Evolutionary conservation across 2,797 vertebrate species (phyloP).

Genomic region (Lycodopsis pacificus): DNA sequence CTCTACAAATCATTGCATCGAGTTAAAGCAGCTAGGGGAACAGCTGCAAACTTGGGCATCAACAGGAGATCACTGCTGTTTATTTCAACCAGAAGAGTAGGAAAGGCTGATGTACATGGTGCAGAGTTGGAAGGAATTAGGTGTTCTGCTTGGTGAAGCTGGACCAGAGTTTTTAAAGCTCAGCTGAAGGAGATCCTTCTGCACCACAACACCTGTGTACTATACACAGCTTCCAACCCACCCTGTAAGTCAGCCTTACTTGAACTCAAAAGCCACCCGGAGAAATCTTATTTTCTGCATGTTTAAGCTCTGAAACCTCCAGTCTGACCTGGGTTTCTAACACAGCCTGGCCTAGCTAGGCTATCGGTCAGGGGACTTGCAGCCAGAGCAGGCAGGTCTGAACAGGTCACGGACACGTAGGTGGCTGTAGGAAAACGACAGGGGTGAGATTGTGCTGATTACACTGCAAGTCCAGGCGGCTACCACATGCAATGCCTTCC

Average conservation of each 20-base stretch:
- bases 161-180: constrained; percentile 27
- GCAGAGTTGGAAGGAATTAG: constrained; percentile 12
- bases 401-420: constrained; percentile 49
- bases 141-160: constrained; percentile 24
- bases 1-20: not conserved
- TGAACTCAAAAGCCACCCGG: constrained; percentile 2
- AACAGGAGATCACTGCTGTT: not conserved
- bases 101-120: constrained; percentile 1
- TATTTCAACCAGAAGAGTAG: not conserved
- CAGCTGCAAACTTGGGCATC: not conserved
- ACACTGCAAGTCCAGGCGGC: constrained; percentile 16
- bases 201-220: constrained; percentile 34
- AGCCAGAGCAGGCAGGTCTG: constrained; percentile 57
- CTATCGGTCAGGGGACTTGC: not conserved
- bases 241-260: constrained; percentile 5
- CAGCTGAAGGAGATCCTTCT: constrained; percentile 22
- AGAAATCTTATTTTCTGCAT: not conserved
- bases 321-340: not conserved
- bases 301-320: not conserved
- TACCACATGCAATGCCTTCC: not conserved
- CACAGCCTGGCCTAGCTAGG: not conserved
- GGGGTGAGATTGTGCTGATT: constrained; percentile 61
- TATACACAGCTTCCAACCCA: constrained; percentile 5
- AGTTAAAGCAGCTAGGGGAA: not conserved
- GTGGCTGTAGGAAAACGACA: constrained; percentile 33